A percentile compares a stretch with the other conserved stretches of the same genome.
Evolutionary conservation across 2,113 vertebrate genomes (phyloP).

Genomic region (Labeo catla): DNA sequence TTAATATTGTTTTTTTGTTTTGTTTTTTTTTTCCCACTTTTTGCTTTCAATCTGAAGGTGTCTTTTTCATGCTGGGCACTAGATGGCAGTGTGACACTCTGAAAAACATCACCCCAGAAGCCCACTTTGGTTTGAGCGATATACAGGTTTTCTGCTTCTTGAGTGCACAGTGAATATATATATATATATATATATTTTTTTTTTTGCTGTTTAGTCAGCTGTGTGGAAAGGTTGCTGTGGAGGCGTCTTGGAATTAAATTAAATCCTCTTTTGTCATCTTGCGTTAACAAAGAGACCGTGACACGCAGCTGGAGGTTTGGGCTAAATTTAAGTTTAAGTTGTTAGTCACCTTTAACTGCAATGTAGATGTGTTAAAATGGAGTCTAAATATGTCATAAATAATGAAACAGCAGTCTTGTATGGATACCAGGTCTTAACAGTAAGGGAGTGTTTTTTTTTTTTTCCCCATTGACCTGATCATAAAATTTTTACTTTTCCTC

Average conservation of each 20-base stretch:
- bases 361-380: neutral
- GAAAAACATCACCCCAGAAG: neutral
- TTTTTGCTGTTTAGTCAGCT: constrained; percentile 13
- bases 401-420: neutral
- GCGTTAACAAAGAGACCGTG: neutral
- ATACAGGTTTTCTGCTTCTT: constrained; percentile 1
- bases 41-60: neutral
- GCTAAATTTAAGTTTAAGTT: neutral
- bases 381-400: neutral
- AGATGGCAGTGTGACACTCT: constrained; percentile 58
- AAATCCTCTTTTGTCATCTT: constrained; percentile 22
- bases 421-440: neutral
- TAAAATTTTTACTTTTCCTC: neutral
- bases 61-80: constrained; percentile 23
- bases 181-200: too few species aligned
- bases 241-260: constrained; percentile 19
- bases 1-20: neutral
- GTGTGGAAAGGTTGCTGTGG: constrained; percentile 16
- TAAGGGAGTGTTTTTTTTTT: neutral
- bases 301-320: neutral
- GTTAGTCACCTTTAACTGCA: constrained; percentile 2
- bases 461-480: neutral
- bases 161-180: neutral
- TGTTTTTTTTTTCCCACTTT: neutral
- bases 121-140: neutral